Percentiles rank a stretch among this genome's conserved stretches.
Evolutionary conservation across 2,797 vertebrate genomes (phyloP).

Genomic region (Labeo calbasu): DNA sequence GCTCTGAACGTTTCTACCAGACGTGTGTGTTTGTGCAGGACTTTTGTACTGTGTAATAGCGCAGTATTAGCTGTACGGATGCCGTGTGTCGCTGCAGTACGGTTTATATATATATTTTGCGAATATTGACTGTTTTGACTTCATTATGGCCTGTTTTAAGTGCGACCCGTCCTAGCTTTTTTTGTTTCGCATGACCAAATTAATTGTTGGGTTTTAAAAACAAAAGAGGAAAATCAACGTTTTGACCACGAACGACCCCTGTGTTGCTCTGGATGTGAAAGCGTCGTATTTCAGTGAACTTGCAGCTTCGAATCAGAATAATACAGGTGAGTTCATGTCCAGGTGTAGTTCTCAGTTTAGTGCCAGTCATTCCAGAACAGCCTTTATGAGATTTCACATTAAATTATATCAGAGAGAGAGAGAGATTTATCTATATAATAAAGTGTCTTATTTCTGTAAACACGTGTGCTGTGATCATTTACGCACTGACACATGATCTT

Average conservation of each 20-base stretch:
- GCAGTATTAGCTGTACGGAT: slow-evolving; percentile 82
- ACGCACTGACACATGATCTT: not conserved
- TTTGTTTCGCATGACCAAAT: slow-evolving; percentile 77
- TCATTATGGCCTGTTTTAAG: slow-evolving; percentile 69
- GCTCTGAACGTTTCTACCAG: slow-evolving; percentile 70
- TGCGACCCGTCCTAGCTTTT: slow-evolving; percentile 58
- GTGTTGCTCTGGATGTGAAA: slow-evolving; percentile 68
- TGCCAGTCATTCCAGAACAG: slow-evolving; percentile 82
- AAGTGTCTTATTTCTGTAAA: slow-evolving; percentile 91
- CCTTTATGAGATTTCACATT: slow-evolving; percentile 77
- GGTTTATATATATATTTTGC: slow-evolving; percentile 62
- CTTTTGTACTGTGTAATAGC: slow-evolving; percentile 79
- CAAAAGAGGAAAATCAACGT: slow-evolving; percentile 51
- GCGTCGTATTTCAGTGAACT: slow-evolving; percentile 65
- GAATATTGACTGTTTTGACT: slow-evolving; percentile 53
- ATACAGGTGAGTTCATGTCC: slow-evolving; percentile 66
- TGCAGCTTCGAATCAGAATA: slow-evolving; percentile 51
- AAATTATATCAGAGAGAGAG: slow-evolving; percentile 77
- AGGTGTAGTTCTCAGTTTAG: slow-evolving; percentile 79
- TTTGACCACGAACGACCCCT: slow-evolving; percentile 67
- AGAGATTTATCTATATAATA: slow-evolving; percentile 77
- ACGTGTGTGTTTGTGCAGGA: slow-evolving; percentile 64
- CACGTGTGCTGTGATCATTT: not conserved
- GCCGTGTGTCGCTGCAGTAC: slow-evolving; percentile 70
- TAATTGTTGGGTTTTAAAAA: slow-evolving; percentile 59